Evolutionary conservation across 2,797 vertebrate genomes (phyloP), one percentile per base, ranked within the genome.

Genomic region (Channa striata): DNA sequence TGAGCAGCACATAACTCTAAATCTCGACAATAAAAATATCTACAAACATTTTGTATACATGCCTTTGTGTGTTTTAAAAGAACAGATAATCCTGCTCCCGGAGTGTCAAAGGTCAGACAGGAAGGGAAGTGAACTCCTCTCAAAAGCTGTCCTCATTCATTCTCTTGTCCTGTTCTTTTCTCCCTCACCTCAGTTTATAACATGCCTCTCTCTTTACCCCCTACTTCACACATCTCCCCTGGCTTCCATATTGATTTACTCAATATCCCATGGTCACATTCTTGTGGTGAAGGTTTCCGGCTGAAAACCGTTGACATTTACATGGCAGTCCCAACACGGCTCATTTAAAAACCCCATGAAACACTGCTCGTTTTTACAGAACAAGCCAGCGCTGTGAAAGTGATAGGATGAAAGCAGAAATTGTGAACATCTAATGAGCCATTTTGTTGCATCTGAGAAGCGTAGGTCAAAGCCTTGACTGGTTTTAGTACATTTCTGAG

Each of bases 251-350:
- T 91, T 83, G 92, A 93, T 93, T 89, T 66, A 83, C 86, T 88
- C 42, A 34, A 77, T 44, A 72, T 88, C 92, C 91, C 59, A 86
- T n/a, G 47, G 92, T 91, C 84, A 83, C 86, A 89, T 92, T 92
- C 91, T 93, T 88, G 90, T 83, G 88, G 89, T 5, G 86, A 91
- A 85, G 87, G 81, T 90, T 92, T 93, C 92, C 92, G 88, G 90
- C 80, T 90, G 81, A 86, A 90, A 88, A 85, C 57, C 53, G 2
- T 63, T 91, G 90, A 92, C 92, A 90, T 91, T 90, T 89, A 84
- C 71, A 77, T 76, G 79, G 16, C 69, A 74, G 85, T 81, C 73
- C 67, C 81, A 76, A 74, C 86, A 81, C 14, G 64, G 76, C 78
- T 88, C 84, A 82, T 90, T 89, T 87, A 89, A 87, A 89, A 87